A percentile compares a stretch with the other conserved stretches of the same genome.
Conservation (phyloP, 2,797 vertebrate species). For the Typhlichthys eigenmanni region DNA sequence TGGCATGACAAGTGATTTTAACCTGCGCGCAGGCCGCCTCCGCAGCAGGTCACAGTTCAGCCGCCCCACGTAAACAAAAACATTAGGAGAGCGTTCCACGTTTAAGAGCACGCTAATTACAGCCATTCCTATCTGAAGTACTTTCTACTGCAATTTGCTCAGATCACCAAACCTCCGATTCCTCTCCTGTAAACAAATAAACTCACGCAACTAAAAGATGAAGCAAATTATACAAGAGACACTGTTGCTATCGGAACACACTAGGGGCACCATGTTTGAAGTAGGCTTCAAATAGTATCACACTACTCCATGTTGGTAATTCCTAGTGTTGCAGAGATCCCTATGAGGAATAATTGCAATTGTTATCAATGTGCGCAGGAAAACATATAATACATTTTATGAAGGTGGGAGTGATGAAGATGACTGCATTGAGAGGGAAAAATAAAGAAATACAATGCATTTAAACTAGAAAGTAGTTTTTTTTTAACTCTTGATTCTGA, state of each 20-base stretch:
- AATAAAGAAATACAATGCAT: conserved; percentile 12
- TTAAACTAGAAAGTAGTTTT: no score
- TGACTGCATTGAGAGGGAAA: conserved; percentile 26
- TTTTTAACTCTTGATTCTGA: no score
- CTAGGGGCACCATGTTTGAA: conserved; percentile 74
- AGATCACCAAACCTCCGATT: conserved; percentile 81
- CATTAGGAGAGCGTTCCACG: conserved; percentile 77
- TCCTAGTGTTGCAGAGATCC: conserved; percentile 51
- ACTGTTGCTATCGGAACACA: conserved; percentile 68
- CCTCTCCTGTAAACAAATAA: conserved; percentile 82
- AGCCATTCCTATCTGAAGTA: conserved; percentile 82
- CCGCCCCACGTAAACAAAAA: conserved; percentile 81
- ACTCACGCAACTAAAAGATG: conserved; percentile 79
- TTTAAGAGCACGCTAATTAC: conserved; percentile 85
- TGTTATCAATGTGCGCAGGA: conserved; percentile 58
- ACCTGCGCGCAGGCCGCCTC: conserved; percentile 78
- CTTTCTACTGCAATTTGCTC: conserved; percentile 82
- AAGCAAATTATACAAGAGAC: conserved; percentile 74
- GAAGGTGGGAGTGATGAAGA: conserved; percentile 31
- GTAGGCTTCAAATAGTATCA: conserved; percentile 79
- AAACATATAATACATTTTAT: conserved; percentile 61
- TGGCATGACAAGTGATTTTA: conserved; percentile 84
- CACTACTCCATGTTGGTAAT: conserved; percentile 58
- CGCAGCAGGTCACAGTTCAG: conserved; percentile 76
- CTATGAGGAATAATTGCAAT: conserved; percentile 64